These are phyloP conservation scores for Zaprionus gabonicus DNA, from an alignment of 1,140 invertebrate genomes.

Conservation along the genomic window DNA sequence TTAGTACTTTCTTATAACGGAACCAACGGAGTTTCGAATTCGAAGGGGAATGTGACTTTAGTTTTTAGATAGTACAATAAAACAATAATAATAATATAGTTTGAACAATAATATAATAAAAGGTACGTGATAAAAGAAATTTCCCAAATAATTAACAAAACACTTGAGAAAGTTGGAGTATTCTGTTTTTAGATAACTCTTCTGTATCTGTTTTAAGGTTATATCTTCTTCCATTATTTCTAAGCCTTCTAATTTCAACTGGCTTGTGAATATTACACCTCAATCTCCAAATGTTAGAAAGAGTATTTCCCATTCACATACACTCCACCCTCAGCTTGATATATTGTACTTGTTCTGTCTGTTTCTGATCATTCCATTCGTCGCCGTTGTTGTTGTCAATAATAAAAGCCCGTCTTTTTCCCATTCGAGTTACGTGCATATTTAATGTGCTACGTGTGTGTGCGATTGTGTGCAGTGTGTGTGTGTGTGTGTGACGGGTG, in stretches of 20 bases:
- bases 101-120: background rate
- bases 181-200: no score
- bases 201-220: no score
- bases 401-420: constrained; percentile 59
- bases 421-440: constrained; percentile 58
- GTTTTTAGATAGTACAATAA: background rate
- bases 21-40: background rate
- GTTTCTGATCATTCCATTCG: constrained; percentile 55
- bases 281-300: constrained; percentile 10
- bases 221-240: no score
- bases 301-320: constrained; percentile 37
- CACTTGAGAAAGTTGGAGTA: background rate
- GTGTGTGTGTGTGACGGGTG: constrained; percentile 22
- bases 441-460: constrained; percentile 53
- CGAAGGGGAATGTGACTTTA: background rate
- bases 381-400: constrained; percentile 59
- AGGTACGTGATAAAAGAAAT: background rate
- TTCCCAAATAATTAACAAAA: background rate
- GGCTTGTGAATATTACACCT: no score
- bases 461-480: constrained; percentile 26
- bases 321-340: background rate
- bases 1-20: background rate
- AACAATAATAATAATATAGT: background rate
- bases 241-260: no score
- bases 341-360: constrained; percentile 25